These are phyloP conservation scores for Protobothrops mucrosquamatus DNA, from an alignment of 2,113 vertebrate genomes.

Conservation along the genomic window DNA sequence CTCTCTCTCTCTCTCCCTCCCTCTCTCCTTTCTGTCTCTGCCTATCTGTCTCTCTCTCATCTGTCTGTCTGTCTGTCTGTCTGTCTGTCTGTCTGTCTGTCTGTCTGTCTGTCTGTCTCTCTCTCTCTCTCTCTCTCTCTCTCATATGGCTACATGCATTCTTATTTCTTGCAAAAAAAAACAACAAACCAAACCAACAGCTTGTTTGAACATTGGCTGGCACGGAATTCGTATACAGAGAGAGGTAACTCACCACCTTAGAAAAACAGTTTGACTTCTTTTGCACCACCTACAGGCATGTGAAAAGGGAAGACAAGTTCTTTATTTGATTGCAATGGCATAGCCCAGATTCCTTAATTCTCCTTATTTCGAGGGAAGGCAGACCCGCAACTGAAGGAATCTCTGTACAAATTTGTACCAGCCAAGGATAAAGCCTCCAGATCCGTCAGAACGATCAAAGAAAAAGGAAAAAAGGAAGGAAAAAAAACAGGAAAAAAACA, in stretches of 20 bases:
- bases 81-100: too few species aligned
- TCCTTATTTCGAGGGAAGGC: background rate
- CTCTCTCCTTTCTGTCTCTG: too few species aligned
- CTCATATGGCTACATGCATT: too few species aligned
- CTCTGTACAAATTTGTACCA: background rate
- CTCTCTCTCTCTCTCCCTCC: too few species aligned
- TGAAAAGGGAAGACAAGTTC: background rate
- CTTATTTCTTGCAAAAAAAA: too few species aligned
- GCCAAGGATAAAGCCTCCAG: background rate
- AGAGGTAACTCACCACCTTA: background rate
- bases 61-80: too few species aligned
- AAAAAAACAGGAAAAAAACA: background rate
- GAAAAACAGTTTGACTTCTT: background rate
- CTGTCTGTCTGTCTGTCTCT: too few species aligned
- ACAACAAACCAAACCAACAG: background rate
- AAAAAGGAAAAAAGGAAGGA: background rate
- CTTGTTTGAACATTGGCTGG: background rate
- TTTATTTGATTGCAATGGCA: background rate
- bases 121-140: too few species aligned
- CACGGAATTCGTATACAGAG: background rate
- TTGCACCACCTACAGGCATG: background rate
- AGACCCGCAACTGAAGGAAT: background rate
- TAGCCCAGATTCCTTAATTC: background rate
- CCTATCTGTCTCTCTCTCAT: too few species aligned
- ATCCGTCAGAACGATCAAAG: background rate